Conservation (phyloP, 2,113 vertebrate genomes). For the Pelecanoides urinatrix region DNA sequence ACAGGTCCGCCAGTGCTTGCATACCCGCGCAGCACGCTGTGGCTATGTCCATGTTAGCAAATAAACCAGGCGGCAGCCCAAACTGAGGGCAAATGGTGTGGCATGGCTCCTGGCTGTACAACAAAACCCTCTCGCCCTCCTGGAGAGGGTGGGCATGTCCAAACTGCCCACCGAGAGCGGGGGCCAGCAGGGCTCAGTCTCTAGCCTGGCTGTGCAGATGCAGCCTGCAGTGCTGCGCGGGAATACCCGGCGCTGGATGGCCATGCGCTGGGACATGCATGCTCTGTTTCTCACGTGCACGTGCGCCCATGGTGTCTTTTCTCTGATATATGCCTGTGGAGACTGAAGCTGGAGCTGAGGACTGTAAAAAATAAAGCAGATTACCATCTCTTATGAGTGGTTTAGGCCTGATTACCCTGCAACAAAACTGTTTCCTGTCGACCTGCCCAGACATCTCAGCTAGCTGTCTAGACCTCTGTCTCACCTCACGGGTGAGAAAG, state of each 20-base stretch:
- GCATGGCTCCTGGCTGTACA: not conserved
- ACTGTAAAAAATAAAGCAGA: not conserved
- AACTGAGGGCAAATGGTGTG: not conserved
- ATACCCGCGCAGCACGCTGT: rapidly evolving
- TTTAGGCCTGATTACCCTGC: not conserved
- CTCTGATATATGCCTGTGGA: not conserved
- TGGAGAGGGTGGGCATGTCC: not conserved
- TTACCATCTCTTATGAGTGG: not conserved
- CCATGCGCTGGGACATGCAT: rapidly evolving
- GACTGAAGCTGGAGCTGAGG: not conserved
- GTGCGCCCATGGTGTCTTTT: not conserved
- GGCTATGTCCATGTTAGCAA: rapidly evolving
- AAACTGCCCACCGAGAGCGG: not conserved
- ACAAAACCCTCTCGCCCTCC: not conserved
- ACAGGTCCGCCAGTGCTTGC: not conserved
- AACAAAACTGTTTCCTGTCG: not conserved
- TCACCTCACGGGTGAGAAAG: not conserved
- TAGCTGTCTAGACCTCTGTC: not conserved
- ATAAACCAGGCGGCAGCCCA: not conserved
- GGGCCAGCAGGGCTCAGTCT: not conserved
- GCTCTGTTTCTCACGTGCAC: not conserved
- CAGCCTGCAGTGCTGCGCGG: not conserved
- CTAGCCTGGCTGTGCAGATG: not conserved
- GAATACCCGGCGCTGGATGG: rapidly evolving
- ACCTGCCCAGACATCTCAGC: not conserved